A percentile compares a stretch with the other conserved stretches of the same genome.
These are phyloP conservation scores for Catharus bicknelli DNA, from an alignment of 2,113 vertebrate genomes.

Conservation along the genomic window DNA sequence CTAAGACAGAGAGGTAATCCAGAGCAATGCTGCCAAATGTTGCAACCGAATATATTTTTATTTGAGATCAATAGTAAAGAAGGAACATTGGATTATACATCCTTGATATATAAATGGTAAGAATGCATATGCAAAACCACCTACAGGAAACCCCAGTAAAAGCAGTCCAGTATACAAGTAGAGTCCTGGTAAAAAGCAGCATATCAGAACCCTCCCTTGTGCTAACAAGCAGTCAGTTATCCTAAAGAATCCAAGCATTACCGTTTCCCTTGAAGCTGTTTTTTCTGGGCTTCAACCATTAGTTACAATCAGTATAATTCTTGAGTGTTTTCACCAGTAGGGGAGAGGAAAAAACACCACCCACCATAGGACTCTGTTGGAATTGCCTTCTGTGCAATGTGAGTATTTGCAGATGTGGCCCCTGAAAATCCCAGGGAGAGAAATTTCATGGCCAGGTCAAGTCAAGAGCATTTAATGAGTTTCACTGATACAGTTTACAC, in stretches of 20 bases:
- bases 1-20: background rate
- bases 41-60: constrained; percentile 70
- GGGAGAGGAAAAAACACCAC: background rate
- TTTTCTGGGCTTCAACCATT: background rate
- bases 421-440: background rate
- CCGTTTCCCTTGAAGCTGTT: background rate
- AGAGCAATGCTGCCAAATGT: constrained; percentile 14
- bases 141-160: background rate
- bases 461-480: background rate
- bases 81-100: constrained; percentile 9
- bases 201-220: background rate
- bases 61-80: constrained; percentile 56
- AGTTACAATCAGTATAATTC: background rate
- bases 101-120: constrained; percentile 19
- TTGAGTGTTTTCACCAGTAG: background rate
- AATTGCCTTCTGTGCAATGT: background rate
- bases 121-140: constrained; percentile 36
- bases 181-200: background rate
- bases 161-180: background rate
- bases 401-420: background rate
- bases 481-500: background rate
- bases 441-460: background rate
- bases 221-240: background rate
- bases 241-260: background rate
- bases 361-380: background rate